A percentile compares a stretch with the other conserved stretches of the same genome.
These are phyloP conservation scores for Pogonocherus hispidulus DNA, from an alignment of 2,888 invertebrate species.

Conservation along the genomic window DNA sequence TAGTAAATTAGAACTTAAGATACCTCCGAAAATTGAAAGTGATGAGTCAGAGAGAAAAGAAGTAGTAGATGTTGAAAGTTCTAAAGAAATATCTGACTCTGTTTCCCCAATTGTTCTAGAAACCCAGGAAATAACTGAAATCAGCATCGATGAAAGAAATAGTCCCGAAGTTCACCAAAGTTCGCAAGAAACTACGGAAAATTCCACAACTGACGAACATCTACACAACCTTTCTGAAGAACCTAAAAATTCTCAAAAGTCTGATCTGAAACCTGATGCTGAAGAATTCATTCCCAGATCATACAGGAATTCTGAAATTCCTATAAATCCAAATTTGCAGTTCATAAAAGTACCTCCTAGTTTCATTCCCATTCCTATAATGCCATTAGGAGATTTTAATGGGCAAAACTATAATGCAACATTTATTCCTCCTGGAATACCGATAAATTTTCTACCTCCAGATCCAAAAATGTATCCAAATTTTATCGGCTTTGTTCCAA, in stretches of 20 bases:
- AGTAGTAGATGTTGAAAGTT: not conserved
- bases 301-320: constrained; percentile 55
- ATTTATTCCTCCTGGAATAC: constrained; percentile 62
- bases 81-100: not conserved
- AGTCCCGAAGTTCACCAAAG: constrained; percentile 11
- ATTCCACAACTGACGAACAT: not conserved
- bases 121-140: constrained; percentile 35
- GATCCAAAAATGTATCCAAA: constrained; percentile 54
- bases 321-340: constrained; percentile 53
- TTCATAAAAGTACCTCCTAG: constrained; percentile 62
- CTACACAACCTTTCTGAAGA: constrained; percentile 16
- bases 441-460: constrained; percentile 62
- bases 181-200: not conserved
- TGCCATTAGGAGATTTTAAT: constrained; percentile 56
- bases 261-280: constrained; percentile 65
- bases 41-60: not conserved
- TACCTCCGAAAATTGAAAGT: not conserved
- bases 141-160: not conserved
- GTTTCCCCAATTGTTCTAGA: not conserved
- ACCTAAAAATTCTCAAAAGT: constrained; percentile 37
- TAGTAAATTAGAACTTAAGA: not conserved
- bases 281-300: constrained; percentile 67
- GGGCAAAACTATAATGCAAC: constrained; percentile 54
- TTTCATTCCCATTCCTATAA: constrained; percentile 62
- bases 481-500: constrained; percentile 55